phyloP scores from a whole-genome alignment of 2,113 vertebrate genomes.

The Crotalus helleri region DNA sequence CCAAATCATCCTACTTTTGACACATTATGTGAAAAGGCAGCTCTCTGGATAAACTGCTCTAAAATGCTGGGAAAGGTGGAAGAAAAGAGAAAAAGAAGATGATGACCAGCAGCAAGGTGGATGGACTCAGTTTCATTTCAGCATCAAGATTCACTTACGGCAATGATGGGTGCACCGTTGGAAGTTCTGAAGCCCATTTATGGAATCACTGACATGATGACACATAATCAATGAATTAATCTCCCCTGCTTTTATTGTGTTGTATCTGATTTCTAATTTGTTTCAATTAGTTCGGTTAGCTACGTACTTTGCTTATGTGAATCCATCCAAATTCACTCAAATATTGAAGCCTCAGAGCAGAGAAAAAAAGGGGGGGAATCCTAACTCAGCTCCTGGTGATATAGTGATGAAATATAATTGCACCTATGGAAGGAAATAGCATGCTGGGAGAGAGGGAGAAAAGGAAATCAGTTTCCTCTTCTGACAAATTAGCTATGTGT shows the following conservation, averaged over 20 bases:
- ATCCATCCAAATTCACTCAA: conserved; percentile 1
- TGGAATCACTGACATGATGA: background rate
- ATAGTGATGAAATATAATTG: conserved; percentile 6
- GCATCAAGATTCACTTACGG: background rate
- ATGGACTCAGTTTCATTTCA: background rate
- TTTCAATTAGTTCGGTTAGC: background rate
- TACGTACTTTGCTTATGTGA: background rate
- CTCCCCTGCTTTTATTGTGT: background rate
- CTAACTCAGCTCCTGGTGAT: background rate
- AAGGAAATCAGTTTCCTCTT: background rate
- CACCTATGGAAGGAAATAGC: conserved; percentile 4
- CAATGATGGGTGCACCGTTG: background rate
- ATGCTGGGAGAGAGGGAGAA: background rate
- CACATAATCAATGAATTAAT: background rate
- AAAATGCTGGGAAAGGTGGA: background rate
- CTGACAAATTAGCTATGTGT: conserved; percentile 11
- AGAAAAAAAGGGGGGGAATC: background rate
- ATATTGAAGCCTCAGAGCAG: background rate
- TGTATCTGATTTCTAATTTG: background rate
- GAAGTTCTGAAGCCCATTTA: background rate
- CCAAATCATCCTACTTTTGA: background rate
- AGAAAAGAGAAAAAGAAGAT: background rate
- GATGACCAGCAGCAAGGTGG: background rate
- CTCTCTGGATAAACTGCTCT: background rate
- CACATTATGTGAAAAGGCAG: background rate